Evolutionary conservation across 2,113 vertebrate species (phyloP).

Genomic region (Cynoglossus semilaevis): DNA sequence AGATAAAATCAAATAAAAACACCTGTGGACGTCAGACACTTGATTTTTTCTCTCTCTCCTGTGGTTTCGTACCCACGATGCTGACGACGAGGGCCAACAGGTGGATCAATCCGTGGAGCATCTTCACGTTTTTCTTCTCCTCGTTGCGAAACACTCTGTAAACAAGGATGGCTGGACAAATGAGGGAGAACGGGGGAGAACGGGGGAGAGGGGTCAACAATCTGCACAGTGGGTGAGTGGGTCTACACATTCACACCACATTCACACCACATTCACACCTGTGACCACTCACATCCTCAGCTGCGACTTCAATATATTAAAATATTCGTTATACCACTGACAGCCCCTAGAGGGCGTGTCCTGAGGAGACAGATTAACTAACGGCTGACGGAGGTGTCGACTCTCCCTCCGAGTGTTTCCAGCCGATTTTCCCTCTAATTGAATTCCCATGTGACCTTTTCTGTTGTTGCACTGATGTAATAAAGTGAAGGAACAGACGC

Average conservation of each 20-base stretch:
- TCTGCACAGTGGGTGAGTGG: no score
- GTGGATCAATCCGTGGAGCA: constrained; percentile 84
- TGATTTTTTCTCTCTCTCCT: no score
- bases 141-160: constrained; percentile 88
- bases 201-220: not conserved
- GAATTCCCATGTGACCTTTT: constrained; percentile 70
- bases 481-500: constrained; percentile 43
- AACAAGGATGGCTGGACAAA: constrained; percentile 84
- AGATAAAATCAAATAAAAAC: no score
- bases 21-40: no score
- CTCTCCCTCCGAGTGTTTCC: constrained; percentile 19
- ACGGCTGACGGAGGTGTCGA: no score
- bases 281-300: no score
- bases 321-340: no score
- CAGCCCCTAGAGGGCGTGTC: no score
- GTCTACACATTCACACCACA: no score
- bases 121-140: constrained; percentile 81
- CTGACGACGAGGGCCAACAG: constrained; percentile 80
- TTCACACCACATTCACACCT: no score
- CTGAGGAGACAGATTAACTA: no score
- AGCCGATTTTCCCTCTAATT: not conserved
- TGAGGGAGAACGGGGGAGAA: not conserved
- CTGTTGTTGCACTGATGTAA: constrained; percentile 61
- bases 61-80: constrained; percentile 67
- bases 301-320: no score